phyloP scores from a whole-genome alignment of 2,113 vertebrate species.

The Carlito syrichta region DNA sequence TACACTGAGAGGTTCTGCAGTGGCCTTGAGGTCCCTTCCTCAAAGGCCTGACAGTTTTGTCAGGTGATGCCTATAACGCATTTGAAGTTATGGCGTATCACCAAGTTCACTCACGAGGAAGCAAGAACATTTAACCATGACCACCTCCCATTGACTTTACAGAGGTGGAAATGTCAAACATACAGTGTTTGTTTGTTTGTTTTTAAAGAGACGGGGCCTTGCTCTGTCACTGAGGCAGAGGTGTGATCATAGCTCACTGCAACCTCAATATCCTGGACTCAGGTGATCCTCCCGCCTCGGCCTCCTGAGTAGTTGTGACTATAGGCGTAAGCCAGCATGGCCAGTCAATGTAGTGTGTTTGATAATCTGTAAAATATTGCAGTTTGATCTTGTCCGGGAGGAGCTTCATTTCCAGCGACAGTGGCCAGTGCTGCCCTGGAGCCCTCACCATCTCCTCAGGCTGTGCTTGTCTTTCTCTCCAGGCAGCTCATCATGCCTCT shows the following conservation, averaged over 20 bases:
- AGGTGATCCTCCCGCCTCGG: no score
- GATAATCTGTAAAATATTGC: not conserved
- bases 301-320: no score
- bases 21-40: not conserved
- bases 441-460: not conserved
- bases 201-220: no score
- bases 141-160: not conserved
- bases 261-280: no score
- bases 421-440: not conserved
- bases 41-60: no score
- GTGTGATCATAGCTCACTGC: no score
- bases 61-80: accelerated
- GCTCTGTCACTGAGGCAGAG: no score
- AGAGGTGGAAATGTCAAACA: not conserved
- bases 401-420: not conserved
- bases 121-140: no score
- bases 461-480: no score
- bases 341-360: no score
- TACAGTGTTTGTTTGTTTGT: no score
- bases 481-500: not conserved
- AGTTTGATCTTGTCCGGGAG: not conserved
- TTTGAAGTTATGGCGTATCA: accelerated
- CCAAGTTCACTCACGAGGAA: accelerated
- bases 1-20: accelerated
- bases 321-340: no score